Evolutionary conservation across 2,797 vertebrate species (phyloP), one percentile per base, ranked within the genome.

Genomic region (Acanthopagrus latus): DNA sequence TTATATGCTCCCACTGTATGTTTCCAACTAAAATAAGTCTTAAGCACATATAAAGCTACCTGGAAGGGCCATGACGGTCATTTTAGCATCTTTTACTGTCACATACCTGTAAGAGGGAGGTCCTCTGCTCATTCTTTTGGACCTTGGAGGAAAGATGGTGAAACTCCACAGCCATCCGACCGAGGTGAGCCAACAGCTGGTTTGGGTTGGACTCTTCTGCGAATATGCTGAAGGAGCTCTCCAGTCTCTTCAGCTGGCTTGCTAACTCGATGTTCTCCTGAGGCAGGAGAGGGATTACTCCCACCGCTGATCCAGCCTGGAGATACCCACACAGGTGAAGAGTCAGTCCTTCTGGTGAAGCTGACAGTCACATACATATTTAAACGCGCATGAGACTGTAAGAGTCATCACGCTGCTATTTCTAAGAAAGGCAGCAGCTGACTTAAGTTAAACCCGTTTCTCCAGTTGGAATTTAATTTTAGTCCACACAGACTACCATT

Each of bases 151-250:
- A 97, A 80, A 99, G 93, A 54, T 97, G 97, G 93, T 98, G 98
- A 86, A 99, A 99, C 94, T 99, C 98, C 0, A 99, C 95, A n/a
- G 97, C 98, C 98, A 99, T 98, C 82, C 97, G 97, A 48, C 98
- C 96, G 51, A 99, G 96, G 83, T 98, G 97, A 55, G 96, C 95
- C 4, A 99, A 93, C 75, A 99, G 96, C 90, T 98, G 97, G 93
- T 96, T 96, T n/a, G 96, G 97, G 93, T 98, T 98, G 1, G 97
- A 96, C 91, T 99, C 98, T 91, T 97, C 97, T 0, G 97, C 95
- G 0, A 98, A 99, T 77, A 98, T 95, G 0, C 97, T 99, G 88
- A 99, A 96, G 0, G 98, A 98, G 87, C 88, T 98, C 93, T 98
- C 97, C 77, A 99, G 93, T 56, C 96, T 96, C 91, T 98, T 98